These are phyloP conservation scores for Aethes cnicana DNA, from an alignment of 2,888 invertebrate species.

Conservation along the genomic window DNA sequence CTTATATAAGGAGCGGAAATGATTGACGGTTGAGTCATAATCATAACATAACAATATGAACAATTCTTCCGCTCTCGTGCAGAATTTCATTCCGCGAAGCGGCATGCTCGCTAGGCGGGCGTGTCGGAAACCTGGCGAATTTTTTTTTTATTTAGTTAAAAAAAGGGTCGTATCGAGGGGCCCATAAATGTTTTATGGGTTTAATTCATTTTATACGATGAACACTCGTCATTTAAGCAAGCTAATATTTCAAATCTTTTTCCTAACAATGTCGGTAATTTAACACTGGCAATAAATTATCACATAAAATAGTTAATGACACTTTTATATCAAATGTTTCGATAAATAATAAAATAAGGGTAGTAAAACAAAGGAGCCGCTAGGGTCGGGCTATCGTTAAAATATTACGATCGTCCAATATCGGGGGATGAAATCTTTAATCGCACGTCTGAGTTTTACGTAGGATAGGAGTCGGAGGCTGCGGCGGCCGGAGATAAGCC, in stretches of 20 bases:
- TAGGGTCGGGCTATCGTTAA: slow-evolving; percentile 69
- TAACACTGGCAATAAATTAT: slow-evolving; percentile 59
- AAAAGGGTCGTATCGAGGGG: slow-evolving; percentile 21
- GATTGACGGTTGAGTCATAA: not conserved
- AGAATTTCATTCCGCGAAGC: slow-evolving; percentile 4
- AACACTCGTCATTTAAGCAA: slow-evolving; percentile 30
- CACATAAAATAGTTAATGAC: slow-evolving; percentile 68
- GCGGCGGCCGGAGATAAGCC: slow-evolving; percentile 60
- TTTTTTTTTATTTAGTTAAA: slow-evolving; percentile 22
- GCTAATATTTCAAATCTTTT: slow-evolving; percentile 32
- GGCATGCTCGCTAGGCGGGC: not conserved
- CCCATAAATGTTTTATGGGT: slow-evolving; percentile 30
- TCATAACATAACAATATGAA: not conserved
- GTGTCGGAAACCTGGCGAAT: slow-evolving; percentile 7
- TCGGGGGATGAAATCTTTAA: slow-evolving; percentile 76
- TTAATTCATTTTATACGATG: slow-evolving; percentile 25
- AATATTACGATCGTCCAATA: slow-evolving; percentile 79
- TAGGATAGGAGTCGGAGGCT: slow-evolving; percentile 54
- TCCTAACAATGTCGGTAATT: slow-evolving; percentile 44
- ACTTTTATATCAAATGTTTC: slow-evolving; percentile 74
- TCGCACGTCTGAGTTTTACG: slow-evolving; percentile 66
- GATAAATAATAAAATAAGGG: slow-evolving; percentile 76
- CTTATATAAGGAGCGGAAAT: too few species aligned
- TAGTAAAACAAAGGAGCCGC: slow-evolving; percentile 72
- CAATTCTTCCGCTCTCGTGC: not conserved